Base-by-base conservation (phyloP, 2,888 invertebrate genomes). In the Pterostichus niger region DNA sequence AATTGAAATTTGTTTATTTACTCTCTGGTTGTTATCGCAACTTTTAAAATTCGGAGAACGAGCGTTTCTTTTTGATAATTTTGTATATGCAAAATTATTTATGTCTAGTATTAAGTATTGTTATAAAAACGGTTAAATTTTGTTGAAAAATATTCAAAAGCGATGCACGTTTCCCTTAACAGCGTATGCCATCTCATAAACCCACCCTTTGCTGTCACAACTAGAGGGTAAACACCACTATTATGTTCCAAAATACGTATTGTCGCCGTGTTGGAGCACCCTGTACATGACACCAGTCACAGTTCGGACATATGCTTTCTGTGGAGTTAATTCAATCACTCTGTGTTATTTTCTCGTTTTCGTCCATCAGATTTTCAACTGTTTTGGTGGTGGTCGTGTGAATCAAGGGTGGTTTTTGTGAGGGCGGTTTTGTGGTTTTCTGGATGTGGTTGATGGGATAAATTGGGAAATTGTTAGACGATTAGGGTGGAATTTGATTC, bases 311-410 rank as follows among this genome's bases (percentile, higher is more conserved):
- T 81, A 81, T 81, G 81, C 59, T 81, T 54, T 64, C 33, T 46
- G 31, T 33, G 33, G 52, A 81, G 81, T 81, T 81, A 81, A 81
- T 81, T 71, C 81, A 81, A 81, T 81, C 79, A 79, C 64, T 75
- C 13, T 24, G 31, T 79, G 46, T 79, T 64, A 49, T 79, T 79
- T 64, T 79, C 61, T 79, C 64, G 76, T 73, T 59, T 77, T 59
- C 59, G 17, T 13, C 10, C 52, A 44, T 78, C 64, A 64, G n/a
- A 49, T 49, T 44, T 46, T 64, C 61, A 46, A 44, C 59, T 79
- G 49, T 46, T 79, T 79, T 79, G 15, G 24, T 49, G 46, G 11
- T 71, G 79, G 68, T 24, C 33, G 64, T 79, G 79, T 64, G 79
- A 79, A 79, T 59, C 59, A 40, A 59, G 59, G 56, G 78, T 10